A percentile compares a stretch with the other conserved stretches of the same genome.
Conservation (phyloP, 2,113 vertebrate genomes). For the Sciurus niger region DNA sequence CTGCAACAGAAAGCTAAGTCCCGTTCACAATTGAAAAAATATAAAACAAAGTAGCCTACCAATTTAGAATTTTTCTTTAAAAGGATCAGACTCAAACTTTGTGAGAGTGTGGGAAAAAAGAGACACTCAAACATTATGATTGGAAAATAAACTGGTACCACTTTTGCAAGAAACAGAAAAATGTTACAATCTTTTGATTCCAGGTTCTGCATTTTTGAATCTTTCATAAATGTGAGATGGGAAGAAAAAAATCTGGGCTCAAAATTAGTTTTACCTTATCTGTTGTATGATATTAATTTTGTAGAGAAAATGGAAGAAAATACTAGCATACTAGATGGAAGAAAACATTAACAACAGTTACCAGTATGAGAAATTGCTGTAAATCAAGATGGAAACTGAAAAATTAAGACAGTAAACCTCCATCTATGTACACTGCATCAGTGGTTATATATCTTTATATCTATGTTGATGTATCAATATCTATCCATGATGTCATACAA, state of each 20-base stretch:
- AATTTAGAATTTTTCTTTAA: not conserved
- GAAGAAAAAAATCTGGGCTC: not conserved
- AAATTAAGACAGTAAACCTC: not conserved
- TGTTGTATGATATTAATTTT: constrained; percentile 32
- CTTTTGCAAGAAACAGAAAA: constrained; percentile 55
- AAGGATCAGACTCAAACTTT: not conserved
- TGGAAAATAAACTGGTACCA: not conserved
- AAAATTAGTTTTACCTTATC: not conserved
- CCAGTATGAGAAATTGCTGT: not conserved
- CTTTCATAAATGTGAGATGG: not conserved
- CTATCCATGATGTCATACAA: not conserved
- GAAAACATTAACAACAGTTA: not conserved
- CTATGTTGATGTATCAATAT: too few relatives aligned
- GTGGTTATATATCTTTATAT: not conserved
- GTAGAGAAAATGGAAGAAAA: constrained; percentile 31
- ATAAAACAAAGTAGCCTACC: not conserved
- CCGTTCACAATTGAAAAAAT: constrained; percentile 40
- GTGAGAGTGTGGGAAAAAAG: not conserved
- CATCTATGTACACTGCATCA: not conserved
- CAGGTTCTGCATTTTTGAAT: constrained; percentile 11
- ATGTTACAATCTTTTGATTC: not conserved
- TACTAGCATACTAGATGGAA: not conserved
- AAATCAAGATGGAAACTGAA: not conserved
- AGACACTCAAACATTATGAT: not conserved
- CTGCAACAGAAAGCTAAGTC: not conserved